These are phyloP conservation scores for Heliothis peltigera DNA, from an alignment of 2,888 invertebrate genomes.

Conservation along the genomic window DNA sequence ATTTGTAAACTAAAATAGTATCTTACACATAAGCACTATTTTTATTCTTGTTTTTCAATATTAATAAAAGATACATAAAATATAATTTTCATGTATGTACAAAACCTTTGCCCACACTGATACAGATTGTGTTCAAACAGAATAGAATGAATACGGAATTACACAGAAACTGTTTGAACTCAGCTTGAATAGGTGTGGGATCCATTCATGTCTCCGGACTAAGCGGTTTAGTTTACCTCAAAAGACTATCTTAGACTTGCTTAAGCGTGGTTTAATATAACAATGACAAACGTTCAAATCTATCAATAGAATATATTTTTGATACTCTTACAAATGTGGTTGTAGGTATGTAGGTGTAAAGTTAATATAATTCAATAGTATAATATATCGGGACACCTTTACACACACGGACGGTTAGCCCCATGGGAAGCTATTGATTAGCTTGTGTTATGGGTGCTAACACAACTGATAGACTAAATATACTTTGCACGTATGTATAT, in stretches of 20 bases:
- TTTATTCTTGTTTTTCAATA: too few relatives aligned
- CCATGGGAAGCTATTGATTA: too few relatives aligned
- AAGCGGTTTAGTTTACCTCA: conserved; percentile 27
- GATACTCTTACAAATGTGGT: too few relatives aligned
- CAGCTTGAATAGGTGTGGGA: conserved; percentile 5
- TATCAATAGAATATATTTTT: neutral
- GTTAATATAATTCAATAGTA: too few relatives aligned
- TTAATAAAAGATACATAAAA: conserved; percentile 14
- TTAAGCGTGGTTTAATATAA: neutral
- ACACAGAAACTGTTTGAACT: conserved; percentile 10
- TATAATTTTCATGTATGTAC: conserved; percentile 24
- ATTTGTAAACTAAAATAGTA: too few relatives aligned
- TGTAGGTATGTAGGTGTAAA: too few relatives aligned
- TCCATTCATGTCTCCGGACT: conserved; percentile 15
- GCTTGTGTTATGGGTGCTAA: too few relatives aligned
- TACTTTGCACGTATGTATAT: too few relatives aligned
- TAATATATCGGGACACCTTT: too few relatives aligned
- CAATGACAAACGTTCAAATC: neutral
- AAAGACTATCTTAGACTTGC: conserved; percentile 7
- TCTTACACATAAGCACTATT: too few relatives aligned
- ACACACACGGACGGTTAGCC: too few relatives aligned
- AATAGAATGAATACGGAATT: conserved; percentile 27
- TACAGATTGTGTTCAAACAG: conserved; percentile 17
- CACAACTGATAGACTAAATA: too few relatives aligned
- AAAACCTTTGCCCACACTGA: conserved; percentile 24